Evolutionary conservation across 2,113 vertebrate genomes (phyloP).

Genomic region (Tylochromis polylepis): DNA sequence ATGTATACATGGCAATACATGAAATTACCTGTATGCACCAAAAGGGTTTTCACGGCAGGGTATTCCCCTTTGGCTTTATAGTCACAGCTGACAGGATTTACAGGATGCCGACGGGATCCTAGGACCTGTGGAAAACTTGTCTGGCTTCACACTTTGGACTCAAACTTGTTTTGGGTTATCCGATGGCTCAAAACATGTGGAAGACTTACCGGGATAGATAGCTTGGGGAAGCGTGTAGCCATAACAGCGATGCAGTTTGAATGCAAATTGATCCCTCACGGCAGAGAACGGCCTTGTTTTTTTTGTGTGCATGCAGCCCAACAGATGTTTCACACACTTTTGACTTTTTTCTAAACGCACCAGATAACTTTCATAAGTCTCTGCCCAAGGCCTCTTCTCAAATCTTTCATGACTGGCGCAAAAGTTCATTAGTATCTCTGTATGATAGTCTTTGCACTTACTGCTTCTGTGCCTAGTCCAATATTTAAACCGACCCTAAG

Average conservation of each 20-base stretch:
- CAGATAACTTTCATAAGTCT: background rate
- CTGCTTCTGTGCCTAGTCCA: background rate
- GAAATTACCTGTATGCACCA: background rate
- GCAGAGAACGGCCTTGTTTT: background rate
- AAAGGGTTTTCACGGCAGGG: background rate
- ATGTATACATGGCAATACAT: background rate
- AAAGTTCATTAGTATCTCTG: background rate
- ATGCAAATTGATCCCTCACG: background rate
- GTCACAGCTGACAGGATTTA: constrained; percentile 16
- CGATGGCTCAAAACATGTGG: background rate
- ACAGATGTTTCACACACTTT: background rate
- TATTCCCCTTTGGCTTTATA: background rate
- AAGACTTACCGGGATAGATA: background rate
- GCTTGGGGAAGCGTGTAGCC: background rate
- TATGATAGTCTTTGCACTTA: background rate
- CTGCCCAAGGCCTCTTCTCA: accelerated
- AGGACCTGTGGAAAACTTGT: background rate
- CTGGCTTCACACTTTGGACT: background rate
- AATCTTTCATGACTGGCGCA: accelerated
- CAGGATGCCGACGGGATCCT: background rate
- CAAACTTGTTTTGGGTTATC: background rate
- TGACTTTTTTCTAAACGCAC: background rate
- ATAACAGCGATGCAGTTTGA: background rate
- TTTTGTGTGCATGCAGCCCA: background rate
- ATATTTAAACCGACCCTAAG: background rate